Conservation (phyloP, 2,113 vertebrate species). For the Saccopteryx leptura region DNA sequence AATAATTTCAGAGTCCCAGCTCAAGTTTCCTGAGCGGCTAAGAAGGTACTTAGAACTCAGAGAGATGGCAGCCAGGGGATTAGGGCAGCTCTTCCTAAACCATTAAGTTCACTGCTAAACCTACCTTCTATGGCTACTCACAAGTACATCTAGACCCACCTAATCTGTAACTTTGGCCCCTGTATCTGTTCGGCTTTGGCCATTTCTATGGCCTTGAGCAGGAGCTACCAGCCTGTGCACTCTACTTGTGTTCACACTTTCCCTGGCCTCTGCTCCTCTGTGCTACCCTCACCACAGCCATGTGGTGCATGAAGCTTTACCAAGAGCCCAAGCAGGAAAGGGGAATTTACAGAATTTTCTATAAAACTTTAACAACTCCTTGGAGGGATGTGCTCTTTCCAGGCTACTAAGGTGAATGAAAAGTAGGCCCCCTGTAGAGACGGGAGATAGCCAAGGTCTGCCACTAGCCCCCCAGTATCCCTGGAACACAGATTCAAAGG, state of each 20-base stretch:
- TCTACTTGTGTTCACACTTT: background rate
- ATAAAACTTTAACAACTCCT: conserved; percentile 53
- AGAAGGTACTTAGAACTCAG: background rate
- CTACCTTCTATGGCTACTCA: background rate
- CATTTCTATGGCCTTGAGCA: background rate
- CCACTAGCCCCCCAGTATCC: background rate
- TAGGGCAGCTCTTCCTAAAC: background rate
- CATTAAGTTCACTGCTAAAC: background rate
- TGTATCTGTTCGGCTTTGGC: background rate
- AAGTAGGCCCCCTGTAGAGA: background rate
- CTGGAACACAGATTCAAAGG: background rate
- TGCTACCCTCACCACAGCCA: background rate
- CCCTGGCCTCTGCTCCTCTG: background rate
- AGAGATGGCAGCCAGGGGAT: background rate
- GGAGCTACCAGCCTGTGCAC: rapidly evolving
- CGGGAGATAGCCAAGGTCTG: background rate
- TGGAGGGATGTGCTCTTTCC: background rate
- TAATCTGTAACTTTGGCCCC: background rate
- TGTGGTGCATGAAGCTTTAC: background rate
- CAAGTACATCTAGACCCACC: background rate
- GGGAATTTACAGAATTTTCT: conserved; percentile 25
- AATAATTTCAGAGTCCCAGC: conserved; percentile 6
- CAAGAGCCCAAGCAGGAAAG: background rate
- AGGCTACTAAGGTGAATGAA: conserved; percentile 69
- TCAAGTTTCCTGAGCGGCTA: conserved; percentile 27